Evolutionary conservation across 2,888 invertebrate species (phyloP).

Genomic region (Sicus ferrugineus): DNA sequence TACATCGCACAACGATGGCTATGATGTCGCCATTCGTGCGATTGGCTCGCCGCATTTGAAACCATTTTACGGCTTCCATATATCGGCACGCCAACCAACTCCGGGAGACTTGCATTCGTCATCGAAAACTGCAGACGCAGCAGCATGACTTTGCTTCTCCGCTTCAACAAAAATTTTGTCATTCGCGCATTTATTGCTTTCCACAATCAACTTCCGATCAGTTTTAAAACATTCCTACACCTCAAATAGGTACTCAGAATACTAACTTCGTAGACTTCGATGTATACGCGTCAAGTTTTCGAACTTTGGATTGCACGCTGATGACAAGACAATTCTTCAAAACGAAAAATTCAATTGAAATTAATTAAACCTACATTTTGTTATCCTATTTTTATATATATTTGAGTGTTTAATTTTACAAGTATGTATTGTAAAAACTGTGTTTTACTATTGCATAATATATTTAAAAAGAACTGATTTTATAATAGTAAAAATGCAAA

Average conservation of each 20-base stretch:
- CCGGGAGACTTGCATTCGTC: neutral
- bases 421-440: slow-evolving; percentile 20
- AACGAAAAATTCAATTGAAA: too few relatives aligned
- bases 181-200: too few relatives aligned
- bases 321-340: too few relatives aligned
- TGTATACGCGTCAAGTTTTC: too few relatives aligned
- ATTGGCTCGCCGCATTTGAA: slow-evolving; percentile 48
- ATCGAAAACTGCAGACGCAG: neutral
- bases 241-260: too few relatives aligned
- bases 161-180: neutral
- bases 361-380: neutral
- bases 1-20: slow-evolving; percentile 55
- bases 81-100: neutral
- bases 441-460: slow-evolving; percentile 19
- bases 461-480: neutral
- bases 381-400: neutral
- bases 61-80: too few relatives aligned
- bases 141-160: neutral
- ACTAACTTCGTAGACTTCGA: too few relatives aligned
- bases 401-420: slow-evolving; percentile 22
- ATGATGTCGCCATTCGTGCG: slow-evolving; percentile 55
- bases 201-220: too few relatives aligned
- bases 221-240: too few relatives aligned
- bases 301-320: too few relatives aligned
- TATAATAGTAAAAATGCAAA: neutral